Base-by-base conservation (phyloP, 2,797 vertebrate species). In the Danio tinwini region DNA sequence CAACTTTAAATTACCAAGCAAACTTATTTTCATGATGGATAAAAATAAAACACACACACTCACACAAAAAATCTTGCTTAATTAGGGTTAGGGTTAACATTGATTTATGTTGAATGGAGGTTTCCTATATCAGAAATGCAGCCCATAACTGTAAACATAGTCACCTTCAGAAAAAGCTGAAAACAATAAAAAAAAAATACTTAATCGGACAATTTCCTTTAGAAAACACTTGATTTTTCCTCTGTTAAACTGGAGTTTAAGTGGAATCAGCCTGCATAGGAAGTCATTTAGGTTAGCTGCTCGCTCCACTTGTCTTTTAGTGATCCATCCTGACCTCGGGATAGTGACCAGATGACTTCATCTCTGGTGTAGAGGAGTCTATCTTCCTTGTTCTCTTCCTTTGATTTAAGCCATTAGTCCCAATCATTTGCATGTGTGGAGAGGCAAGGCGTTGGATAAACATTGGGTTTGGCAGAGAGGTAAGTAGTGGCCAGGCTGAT, bases 351-450 rank as follows among this genome's bases (percentile, higher is more conserved):
- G 49, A 45, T 78, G 50, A 82, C 69, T 67, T 74, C 17, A 64
- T 65, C 59, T 64, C 42, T 19, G n/a, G 39, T 47, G 49, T 9
- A 75, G 65, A 53, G 47, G 49, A 81, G 63, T 14, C 47, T 55
- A 65, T 69, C 56, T 63, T 80, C 64, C 21, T 71, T 39, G 9
- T 79, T 79, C 62, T 39, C 56, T 67, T 82, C 50, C 53, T 76
- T 72, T 64, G 62, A 81, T 58, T 80, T 80, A 78, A 81, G 64
- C 21, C 69, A 56, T 65, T 56, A 77, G 19, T 29, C 19, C 61
- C 61, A 76, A 80, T 82, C 74, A 67, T 62, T 81, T 79, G 74
- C 85, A 87, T 84, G 59, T 86, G 82, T 85, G 58, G 68, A 71
- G 21, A 74, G 52, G 45, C 21, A 37, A 78, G 29, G 37, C 14